Conservation (phyloP, 2,888 invertebrate genomes). For the Meta bourneti region DNA sequence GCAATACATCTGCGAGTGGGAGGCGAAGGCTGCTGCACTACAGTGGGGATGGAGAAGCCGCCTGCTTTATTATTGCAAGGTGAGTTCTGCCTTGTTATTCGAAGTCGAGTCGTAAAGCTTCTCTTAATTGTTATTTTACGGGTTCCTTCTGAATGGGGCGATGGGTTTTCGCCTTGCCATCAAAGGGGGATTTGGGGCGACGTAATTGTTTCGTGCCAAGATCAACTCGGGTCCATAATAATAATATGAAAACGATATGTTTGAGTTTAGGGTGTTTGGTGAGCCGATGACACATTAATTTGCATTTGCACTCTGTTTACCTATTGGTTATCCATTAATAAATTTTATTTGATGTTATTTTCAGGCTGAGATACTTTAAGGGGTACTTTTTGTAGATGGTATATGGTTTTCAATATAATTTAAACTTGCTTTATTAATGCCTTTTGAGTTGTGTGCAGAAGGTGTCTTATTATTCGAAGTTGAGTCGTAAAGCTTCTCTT, state of each 20-base stretch:
- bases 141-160: not conserved
- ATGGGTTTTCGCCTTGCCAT: not conserved
- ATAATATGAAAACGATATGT: not conserved
- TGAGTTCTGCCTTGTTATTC: constrained; percentile 1
- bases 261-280: too few relatives aligned
- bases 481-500: constrained; percentile 6
- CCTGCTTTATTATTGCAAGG: constrained; percentile 37
- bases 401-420: too few relatives aligned
- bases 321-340: too few relatives aligned
- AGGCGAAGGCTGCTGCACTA: not conserved
- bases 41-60: not conserved
- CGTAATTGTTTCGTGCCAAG: not conserved
- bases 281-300: too few relatives aligned
- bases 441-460: not conserved
- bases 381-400: too few relatives aligned
- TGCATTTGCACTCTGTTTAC: too few relatives aligned
- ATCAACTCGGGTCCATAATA: not conserved
- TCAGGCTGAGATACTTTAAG: too few relatives aligned
- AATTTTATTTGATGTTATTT: too few relatives aligned
- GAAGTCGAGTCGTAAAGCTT: constrained; percentile 14
- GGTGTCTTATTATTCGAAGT: not conserved
- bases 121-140: constrained; percentile 4
- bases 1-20: constrained; percentile 15
- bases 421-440: constrained; percentile 7
- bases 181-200: too few relatives aligned